These are phyloP conservation scores for Limnephilus marmoratus DNA, from an alignment of 2,888 invertebrate genomes.

Conservation along the genomic window DNA sequence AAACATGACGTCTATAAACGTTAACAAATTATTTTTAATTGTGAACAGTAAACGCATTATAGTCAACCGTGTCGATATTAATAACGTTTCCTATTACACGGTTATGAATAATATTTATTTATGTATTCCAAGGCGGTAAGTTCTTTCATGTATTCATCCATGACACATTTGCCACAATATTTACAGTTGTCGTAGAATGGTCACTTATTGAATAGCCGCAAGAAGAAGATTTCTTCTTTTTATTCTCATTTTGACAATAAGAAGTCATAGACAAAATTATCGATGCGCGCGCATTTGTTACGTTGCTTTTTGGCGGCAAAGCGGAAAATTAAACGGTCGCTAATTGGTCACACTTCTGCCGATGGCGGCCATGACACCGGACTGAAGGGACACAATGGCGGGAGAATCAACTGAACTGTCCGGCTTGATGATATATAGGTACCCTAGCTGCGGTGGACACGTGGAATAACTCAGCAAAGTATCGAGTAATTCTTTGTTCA, in stretches of 20 bases:
- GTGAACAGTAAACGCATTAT: background rate
- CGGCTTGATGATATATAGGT: background rate
- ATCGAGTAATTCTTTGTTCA: background rate
- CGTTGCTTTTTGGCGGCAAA: slow-evolving; percentile 41
- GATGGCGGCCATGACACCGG: slow-evolving; percentile 32
- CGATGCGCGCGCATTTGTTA: slow-evolving; percentile 40
- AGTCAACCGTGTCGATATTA: background rate
- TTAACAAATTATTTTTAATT: background rate
- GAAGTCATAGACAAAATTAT: slow-evolving; percentile 31
- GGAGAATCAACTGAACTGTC: slow-evolving; percentile 10
- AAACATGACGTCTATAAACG: background rate
- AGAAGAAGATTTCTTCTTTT: background rate
- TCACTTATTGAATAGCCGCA: background rate
- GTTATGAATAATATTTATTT: background rate
- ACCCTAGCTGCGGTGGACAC: background rate
- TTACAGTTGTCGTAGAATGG: slow-evolving; percentile 35
- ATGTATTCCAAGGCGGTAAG: slow-evolving; percentile 15
- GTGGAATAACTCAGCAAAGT: background rate
- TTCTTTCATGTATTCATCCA: slow-evolving; percentile 24
- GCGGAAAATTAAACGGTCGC: slow-evolving; percentile 37
- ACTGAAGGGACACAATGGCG: background rate
- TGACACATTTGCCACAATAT: slow-evolving; percentile 43
- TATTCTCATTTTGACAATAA: slow-evolving; percentile 2
- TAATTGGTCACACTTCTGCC: slow-evolving; percentile 41
- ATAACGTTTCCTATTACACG: background rate